Base-by-base conservation (phyloP, 2,888 invertebrate genomes). In the Cremastobaeus sp. region DNA sequence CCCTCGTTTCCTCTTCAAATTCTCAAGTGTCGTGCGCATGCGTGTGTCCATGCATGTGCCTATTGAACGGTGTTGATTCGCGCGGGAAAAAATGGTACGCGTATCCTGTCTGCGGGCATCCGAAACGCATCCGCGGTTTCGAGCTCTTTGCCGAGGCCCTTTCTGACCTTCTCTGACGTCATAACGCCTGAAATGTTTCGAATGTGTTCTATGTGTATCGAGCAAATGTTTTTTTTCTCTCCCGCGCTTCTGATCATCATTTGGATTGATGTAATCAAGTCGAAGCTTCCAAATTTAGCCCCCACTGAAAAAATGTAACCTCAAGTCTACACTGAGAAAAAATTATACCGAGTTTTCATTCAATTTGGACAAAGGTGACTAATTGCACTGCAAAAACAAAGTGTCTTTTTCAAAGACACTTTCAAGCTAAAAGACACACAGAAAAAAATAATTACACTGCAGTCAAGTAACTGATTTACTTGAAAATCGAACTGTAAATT, bases 1-100 rank as follows among this genome's bases (percentile, higher is more conserved):
- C 72, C 66, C 66, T 66, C 72, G 43, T 72, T 66, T 72, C 72
- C 72, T 55, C 72, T 66, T 66, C 60, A 66, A 72, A 72, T 73
- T 73, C 73, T 73, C 73, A 73, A 73, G 73, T 73, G 73, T 73
- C 73, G 50, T 48, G 48, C 48, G 66, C 66, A 48, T 48, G 60
- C 60, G 25, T 65, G 59, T 71, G 41, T 64, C 43, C 35, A 57
- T 71, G 59, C 57, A 32, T 52, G 65, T 39, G 68, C 30, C 55
- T 73, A 73, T 73, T 62, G 73, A 73, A 62, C 73, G 55, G 55
- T 45, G 73, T 73, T 73, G 73, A 73, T 73, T 73, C 73, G 62
- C 73, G 73, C 73, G 73, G 73, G 73, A 73, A 73, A 73, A 73
- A 73, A 68, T 60, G 62, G 62, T 54, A 48, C 68, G 48, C 73